These are phyloP conservation scores for Antitype chi DNA, from an alignment of 2,888 invertebrate species.

Conservation along the genomic window DNA sequence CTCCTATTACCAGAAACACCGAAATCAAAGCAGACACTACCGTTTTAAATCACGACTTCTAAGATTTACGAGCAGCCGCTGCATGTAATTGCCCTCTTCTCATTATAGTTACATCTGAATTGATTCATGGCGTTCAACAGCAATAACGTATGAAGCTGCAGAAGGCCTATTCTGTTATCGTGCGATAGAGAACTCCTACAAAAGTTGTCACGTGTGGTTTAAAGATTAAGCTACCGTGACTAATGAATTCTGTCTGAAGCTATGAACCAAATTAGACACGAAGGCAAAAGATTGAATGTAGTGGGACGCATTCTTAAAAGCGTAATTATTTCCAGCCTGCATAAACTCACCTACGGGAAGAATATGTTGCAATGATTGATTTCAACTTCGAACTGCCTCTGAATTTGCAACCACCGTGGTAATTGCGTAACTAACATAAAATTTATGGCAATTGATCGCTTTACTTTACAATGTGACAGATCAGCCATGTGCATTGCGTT, in stretches of 20 bases:
- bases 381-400: too few species aligned
- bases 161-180: constrained; percentile 35
- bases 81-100: constrained; percentile 69
- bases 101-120: constrained; percentile 74
- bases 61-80: constrained; percentile 64
- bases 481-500: too few species aligned
- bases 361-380: not conserved
- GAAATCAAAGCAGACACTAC: constrained; percentile 47
- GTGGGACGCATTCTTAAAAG: too few species aligned
- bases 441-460: too few species aligned
- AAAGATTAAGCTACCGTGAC: constrained; percentile 7
- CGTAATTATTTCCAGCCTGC: not conserved
- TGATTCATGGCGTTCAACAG: constrained; percentile 71
- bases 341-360: too few species aligned
- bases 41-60: constrained; percentile 41
- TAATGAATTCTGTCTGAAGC: constrained; percentile 15
- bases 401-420: not conserved
- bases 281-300: not conserved
- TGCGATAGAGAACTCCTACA: constrained; percentile 34
- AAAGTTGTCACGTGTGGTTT: constrained; percentile 3
- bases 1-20: constrained; percentile 21
- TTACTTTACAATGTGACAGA: too few species aligned
- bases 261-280: not conserved
- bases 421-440: too few species aligned
- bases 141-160: constrained; percentile 10